Conservation (phyloP, 2,113 vertebrate genomes). For the Pteronura brasiliensis region DNA sequence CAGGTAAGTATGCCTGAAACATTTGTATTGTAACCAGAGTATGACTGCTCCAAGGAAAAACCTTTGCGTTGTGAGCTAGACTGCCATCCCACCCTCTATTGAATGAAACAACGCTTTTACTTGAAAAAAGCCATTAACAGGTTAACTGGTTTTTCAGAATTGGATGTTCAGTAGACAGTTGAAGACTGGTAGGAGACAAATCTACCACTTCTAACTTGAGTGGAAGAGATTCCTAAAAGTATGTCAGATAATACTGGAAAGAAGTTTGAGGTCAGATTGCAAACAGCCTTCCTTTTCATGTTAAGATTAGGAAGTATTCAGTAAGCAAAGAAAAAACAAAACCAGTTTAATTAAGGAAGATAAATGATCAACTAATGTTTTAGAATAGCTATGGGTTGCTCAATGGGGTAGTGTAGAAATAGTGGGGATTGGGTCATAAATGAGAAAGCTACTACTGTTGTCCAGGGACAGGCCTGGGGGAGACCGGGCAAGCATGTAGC, state of each 20-base stretch:
- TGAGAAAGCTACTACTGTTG: neutral
- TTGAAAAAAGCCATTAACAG: neutral
- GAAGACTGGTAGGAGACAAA: neutral
- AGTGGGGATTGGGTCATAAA: neutral
- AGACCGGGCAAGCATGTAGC: neutral
- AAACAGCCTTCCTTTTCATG: neutral
- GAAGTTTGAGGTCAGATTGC: neutral
- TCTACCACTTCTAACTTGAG: neutral
- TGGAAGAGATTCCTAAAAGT: neutral
- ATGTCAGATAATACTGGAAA: neutral
- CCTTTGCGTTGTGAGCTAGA: neutral
- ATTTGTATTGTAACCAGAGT: neutral
- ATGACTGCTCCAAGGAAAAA: neutral
- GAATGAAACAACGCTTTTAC: neutral
- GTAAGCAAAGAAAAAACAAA: neutral
- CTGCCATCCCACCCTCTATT: neutral
- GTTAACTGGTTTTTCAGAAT: neutral
- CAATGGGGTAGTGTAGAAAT: neutral
- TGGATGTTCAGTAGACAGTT: neutral
- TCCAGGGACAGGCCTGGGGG: neutral
- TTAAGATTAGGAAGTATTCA: neutral
- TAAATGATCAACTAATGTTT: neutral
- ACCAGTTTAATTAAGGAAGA: neutral
- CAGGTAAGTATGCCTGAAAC: neutral
- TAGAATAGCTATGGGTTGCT: neutral